Conservation (phyloP, 2,888 invertebrate genomes). For the Vanessa cardui region DNA sequence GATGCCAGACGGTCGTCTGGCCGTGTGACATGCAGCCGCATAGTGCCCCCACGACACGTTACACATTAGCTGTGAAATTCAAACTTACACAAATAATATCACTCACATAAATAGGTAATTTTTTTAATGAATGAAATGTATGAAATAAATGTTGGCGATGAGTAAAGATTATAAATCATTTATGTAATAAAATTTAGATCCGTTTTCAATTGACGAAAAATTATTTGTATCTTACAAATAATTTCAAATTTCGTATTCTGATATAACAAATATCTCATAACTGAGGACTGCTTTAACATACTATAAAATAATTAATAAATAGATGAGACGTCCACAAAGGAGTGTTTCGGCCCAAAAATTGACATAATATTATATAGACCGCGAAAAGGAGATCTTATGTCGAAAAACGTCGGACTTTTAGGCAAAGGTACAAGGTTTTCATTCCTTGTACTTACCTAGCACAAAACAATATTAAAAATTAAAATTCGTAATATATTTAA, state of each 20-base stretch:
- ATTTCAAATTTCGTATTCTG: background rate
- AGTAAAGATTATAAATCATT: background rate
- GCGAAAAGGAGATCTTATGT: no score
- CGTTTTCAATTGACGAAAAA: background rate
- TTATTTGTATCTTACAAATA: background rate
- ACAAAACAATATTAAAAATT: no score
- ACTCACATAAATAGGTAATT: conserved; percentile 32
- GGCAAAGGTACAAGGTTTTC: no score
- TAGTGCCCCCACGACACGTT: conserved; percentile 40
- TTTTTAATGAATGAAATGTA: background rate
- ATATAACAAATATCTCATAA: background rate
- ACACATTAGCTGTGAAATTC: conserved; percentile 47
- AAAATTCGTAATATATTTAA: no score
- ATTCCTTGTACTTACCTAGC: no score
- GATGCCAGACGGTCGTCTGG: conserved; percentile 62
- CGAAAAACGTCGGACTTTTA: no score
- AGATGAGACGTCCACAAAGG: no score
- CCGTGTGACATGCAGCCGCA: conserved; percentile 61
- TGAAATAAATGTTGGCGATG: background rate
- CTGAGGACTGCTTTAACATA: conserved; percentile 16
- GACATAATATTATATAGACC: no score
- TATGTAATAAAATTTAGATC: background rate
- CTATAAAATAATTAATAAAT: conserved; percentile 10
- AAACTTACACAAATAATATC: conserved; percentile 13
- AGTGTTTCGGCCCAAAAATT: no score